Conservation (phyloP, 2,113 vertebrate genomes). For the Potamarius usumacintae region DNA sequence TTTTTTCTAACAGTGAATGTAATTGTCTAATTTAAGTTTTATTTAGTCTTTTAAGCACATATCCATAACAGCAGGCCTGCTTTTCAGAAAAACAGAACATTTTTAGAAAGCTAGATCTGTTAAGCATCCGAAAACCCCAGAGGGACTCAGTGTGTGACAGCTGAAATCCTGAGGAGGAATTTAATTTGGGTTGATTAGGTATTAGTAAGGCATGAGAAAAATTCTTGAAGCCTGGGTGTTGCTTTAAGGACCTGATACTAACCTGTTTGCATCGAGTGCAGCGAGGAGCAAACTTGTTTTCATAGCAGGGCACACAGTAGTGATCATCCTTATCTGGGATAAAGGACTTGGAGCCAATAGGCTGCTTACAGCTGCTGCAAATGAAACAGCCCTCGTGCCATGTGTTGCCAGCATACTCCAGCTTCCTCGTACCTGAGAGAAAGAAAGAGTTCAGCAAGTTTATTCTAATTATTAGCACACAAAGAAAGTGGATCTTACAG, state of each 20-base stretch:
- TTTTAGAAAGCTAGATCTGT: background rate
- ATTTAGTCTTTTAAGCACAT: background rate
- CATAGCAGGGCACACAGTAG: constrained; percentile 96
- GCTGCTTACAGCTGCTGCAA: constrained; percentile 94
- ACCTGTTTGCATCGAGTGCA: constrained; percentile 98
- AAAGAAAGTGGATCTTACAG: background rate
- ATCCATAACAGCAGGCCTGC: background rate
- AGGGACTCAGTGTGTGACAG: background rate
- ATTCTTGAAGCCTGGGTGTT: background rate
- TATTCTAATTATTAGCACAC: constrained; percentile 3
- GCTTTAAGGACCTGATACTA: background rate
- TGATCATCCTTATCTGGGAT: constrained; percentile 95
- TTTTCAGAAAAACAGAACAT: background rate
- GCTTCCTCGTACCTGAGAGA: constrained; percentile 86
- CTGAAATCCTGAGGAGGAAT: constrained; percentile 14
- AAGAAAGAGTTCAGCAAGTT: background rate
- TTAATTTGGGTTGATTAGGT: constrained; percentile 10
- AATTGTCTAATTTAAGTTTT: background rate
- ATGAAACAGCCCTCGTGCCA: constrained; percentile 97
- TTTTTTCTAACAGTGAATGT: background rate
- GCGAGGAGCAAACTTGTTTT: constrained; percentile 96
- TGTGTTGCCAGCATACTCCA: constrained; percentile 92
- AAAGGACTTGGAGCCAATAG: constrained; percentile 95
- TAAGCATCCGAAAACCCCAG: background rate
- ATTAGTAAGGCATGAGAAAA: constrained; percentile 19